Conservation (phyloP, 2,888 invertebrate genomes). For the Nycteola revayana region DNA sequence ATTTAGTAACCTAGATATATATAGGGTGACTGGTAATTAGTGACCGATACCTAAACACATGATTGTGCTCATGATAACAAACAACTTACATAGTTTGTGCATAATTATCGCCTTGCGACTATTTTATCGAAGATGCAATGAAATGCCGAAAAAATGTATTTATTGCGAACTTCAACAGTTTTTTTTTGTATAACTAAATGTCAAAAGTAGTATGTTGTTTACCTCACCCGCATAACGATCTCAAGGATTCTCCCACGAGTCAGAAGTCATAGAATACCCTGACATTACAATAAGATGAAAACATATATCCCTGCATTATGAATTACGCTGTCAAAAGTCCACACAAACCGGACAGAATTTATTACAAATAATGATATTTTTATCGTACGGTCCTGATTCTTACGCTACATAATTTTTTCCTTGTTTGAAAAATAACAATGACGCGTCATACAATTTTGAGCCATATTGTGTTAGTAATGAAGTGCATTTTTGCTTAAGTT, state of each 20-base stretch:
- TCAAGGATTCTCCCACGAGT: slow-evolving; percentile 18
- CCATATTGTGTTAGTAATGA: background rate
- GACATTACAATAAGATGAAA: slow-evolving; percentile 14
- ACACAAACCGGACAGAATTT: slow-evolving; percentile 27
- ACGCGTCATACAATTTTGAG: slow-evolving; percentile 8
- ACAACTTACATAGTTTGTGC: no score
- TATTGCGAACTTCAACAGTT: no score
- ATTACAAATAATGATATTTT: slow-evolving; percentile 34
- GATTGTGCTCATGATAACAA: no score
- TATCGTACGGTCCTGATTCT: slow-evolving; percentile 34
- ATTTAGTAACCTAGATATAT: no score
- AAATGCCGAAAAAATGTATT: no score
- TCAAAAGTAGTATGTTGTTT: background rate
- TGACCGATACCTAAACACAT: no score
- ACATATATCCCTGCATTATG: slow-evolving; percentile 27
- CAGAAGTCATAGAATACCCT: slow-evolving; percentile 11
- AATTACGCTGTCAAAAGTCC: slow-evolving; percentile 26
- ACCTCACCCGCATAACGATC: background rate
- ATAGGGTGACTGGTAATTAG: no score
- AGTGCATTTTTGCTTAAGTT: slow-evolving; percentile 12
- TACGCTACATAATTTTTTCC: slow-evolving; percentile 35
- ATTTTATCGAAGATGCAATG: no score
- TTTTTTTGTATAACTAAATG: no score
- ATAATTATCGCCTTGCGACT: no score
- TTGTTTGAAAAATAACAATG: slow-evolving; percentile 26